Conservation (phyloP, 2,113 vertebrate species). For the Hemiscyllium ocellatum region DNA sequence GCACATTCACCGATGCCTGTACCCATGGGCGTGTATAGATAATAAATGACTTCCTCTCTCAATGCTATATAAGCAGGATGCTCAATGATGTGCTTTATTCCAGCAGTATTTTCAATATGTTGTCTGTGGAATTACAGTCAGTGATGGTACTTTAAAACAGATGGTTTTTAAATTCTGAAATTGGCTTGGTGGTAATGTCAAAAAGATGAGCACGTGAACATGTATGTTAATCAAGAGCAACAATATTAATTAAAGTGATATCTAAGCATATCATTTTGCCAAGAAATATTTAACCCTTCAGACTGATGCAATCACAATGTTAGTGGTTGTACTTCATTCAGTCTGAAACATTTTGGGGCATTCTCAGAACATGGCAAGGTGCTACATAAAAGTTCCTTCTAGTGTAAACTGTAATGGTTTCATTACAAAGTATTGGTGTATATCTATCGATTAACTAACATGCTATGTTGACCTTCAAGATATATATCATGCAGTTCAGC, state of each 20-base stretch:
- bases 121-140: background rate
- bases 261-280: background rate
- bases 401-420: background rate
- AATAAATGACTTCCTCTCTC: constrained; percentile 14
- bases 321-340: background rate
- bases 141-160: background rate
- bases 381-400: background rate
- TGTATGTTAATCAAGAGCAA: background rate
- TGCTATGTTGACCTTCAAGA: background rate
- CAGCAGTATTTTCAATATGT: background rate
- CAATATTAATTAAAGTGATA: background rate
- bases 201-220: background rate
- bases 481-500: background rate
- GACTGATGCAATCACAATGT: background rate
- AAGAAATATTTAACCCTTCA: background rate
- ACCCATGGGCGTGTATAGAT: background rate
- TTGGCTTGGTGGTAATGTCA: background rate
- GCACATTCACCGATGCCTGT: constrained; percentile 16
- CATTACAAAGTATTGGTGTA: background rate
- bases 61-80: background rate
- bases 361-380: background rate
- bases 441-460: background rate
- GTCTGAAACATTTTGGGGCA: background rate
- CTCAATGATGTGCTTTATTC: constrained; percentile 11
- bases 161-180: constrained; percentile 15